A percentile compares a stretch with the other conserved stretches of the same genome.
Evolutionary conservation across 2,888 invertebrate species (phyloP).

Genomic region (Sinotaia quadrata): DNA sequence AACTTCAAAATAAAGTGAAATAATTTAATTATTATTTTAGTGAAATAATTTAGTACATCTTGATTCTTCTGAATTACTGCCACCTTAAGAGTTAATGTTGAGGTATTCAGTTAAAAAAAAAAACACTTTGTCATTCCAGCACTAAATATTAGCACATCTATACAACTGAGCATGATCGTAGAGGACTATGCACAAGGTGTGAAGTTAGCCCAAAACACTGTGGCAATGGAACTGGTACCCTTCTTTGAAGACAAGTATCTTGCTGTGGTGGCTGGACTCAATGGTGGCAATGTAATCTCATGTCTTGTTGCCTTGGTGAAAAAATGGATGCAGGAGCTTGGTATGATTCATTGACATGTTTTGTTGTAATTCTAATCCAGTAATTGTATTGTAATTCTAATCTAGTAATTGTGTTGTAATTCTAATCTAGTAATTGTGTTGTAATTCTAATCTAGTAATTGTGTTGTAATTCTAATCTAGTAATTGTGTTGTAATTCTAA

Average conservation of each 20-base stretch:
- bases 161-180: constrained; percentile 81
- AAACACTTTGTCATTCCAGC: constrained; percentile 76
- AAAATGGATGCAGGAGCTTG: constrained; percentile 84
- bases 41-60: too few species aligned
- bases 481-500: too few species aligned
- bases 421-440: too few species aligned
- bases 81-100: not conserved
- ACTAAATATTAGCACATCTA: constrained; percentile 89
- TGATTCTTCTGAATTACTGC: too few species aligned
- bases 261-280: constrained; percentile 88
- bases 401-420: too few species aligned
- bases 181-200: constrained; percentile 50
- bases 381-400: too few species aligned
- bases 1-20: too few species aligned
- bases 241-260: constrained; percentile 81
- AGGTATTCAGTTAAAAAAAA: not conserved
- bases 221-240: constrained; percentile 76
- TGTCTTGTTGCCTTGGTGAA: constrained; percentile 84
- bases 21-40: too few species aligned
- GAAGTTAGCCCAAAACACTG: constrained; percentile 37
- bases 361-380: too few species aligned
- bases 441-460: too few species aligned
- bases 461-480: too few species aligned
- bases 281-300: constrained; percentile 86
- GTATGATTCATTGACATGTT: too few species aligned